phyloP scores from a whole-genome alignment of 2,113 vertebrate species.

The Sigmodon hispidus region DNA sequence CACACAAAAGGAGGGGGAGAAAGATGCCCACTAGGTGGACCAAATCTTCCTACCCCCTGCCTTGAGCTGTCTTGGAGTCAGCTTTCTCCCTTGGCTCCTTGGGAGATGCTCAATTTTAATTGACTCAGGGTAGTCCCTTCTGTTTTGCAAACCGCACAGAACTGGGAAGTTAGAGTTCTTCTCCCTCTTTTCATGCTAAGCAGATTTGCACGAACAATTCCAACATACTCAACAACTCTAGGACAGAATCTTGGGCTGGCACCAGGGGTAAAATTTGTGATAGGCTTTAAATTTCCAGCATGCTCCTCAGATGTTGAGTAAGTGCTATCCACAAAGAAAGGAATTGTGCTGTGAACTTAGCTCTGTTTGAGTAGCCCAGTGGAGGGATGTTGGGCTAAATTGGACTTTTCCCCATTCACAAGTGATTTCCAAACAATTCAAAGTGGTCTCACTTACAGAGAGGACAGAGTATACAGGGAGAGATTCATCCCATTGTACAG shows the following conservation, averaged over 20 bases:
- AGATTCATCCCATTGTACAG: neutral
- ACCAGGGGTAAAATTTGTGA: neutral
- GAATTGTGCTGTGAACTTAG: constrained; percentile 1
- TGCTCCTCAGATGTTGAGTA: constrained; percentile 21
- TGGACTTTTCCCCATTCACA: neutral
- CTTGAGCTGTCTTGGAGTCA: constrained; percentile 63
- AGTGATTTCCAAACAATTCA: constrained; percentile 38
- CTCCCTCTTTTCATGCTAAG: neutral
- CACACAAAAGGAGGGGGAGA: constrained; percentile 71
- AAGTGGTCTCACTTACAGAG: constrained; percentile 36
- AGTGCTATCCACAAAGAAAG: neutral
- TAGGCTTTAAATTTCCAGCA: constrained; percentile 10
- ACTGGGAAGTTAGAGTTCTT: constrained; percentile 61
- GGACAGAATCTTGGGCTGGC: constrained; percentile 27
- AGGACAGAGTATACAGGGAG: neutral
- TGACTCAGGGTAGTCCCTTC: constrained; percentile 69
- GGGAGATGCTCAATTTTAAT: constrained; percentile 77
- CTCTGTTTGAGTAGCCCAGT: constrained; percentile 2
- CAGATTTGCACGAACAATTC: constrained; percentile 43
- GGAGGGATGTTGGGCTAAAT: constrained; percentile 23
- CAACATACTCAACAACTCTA: constrained; percentile 12
- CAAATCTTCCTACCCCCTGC: constrained; percentile 65
- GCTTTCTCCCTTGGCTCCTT: constrained; percentile 64
- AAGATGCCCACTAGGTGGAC: constrained; percentile 60
- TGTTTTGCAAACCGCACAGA: constrained; percentile 65